Percentiles rank a stretch among this genome's conserved stretches.
Conservation (phyloP, 2,888 invertebrate genomes). For the Thereva nobilitata region DNA sequence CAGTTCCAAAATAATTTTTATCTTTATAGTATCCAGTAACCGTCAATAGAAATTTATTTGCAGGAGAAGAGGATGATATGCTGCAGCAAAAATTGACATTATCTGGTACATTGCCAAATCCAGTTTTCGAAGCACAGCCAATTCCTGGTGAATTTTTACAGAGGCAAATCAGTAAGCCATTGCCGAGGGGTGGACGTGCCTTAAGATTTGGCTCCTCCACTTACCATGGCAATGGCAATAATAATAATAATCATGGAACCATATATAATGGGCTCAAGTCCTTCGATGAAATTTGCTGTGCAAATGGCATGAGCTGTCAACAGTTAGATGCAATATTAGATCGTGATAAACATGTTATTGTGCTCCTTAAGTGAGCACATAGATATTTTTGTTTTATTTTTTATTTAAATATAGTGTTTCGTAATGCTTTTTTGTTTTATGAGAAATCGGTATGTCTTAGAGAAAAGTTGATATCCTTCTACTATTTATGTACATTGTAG, state of each 20-base stretch:
- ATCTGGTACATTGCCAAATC: slow-evolving; percentile 33
- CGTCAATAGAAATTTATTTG: slow-evolving; percentile 50
- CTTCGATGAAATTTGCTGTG: slow-evolving; percentile 84
- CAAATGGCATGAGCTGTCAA: slow-evolving; percentile 69
- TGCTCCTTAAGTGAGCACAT: slow-evolving; percentile 65
- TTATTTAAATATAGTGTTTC: too few relatives aligned
- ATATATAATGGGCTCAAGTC: slow-evolving; percentile 62
- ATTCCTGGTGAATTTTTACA: not conserved
- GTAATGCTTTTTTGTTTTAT: too few relatives aligned
- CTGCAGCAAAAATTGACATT: slow-evolving; percentile 41
- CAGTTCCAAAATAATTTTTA: not conserved
- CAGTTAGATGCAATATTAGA: slow-evolving; percentile 79
- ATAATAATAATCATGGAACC: not conserved
- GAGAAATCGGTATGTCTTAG: too few relatives aligned
- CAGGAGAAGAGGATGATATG: slow-evolving; percentile 42
- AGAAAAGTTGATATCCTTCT: too few relatives aligned
- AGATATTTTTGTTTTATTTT: too few relatives aligned
- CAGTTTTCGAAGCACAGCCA: slow-evolving; percentile 27
- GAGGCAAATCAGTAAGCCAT: slow-evolving; percentile 38
- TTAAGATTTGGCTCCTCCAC: not conserved
- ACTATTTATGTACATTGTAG: too few relatives aligned
- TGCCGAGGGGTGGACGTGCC: slow-evolving; percentile 39
- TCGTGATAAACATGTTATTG: slow-evolving; percentile 73
- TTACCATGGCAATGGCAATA: not conserved
- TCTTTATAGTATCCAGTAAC: slow-evolving; percentile 62